Percentiles rank a stretch among this genome's conserved stretches.
These are phyloP conservation scores for Sebastes cheni DNA, from an alignment of 2,797 vertebrate genomes.

Conservation along the genomic window DNA sequence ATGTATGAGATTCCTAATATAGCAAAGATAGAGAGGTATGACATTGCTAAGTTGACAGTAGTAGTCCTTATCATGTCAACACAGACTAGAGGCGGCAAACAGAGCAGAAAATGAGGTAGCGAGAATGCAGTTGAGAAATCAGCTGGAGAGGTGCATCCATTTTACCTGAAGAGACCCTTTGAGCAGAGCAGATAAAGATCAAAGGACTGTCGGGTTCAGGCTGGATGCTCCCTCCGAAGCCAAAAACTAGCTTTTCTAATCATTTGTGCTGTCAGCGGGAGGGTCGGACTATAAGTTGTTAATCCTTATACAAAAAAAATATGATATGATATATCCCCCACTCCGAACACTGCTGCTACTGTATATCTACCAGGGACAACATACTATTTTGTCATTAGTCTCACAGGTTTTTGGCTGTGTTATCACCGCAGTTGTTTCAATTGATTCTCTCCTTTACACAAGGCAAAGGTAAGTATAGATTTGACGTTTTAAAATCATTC, in stretches of 20 bases:
- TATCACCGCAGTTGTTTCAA: not conserved
- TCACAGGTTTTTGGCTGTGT: not conserved
- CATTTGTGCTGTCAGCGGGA: constrained; percentile 52
- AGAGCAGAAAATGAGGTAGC: constrained; percentile 61
- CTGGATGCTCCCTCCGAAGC: constrained; percentile 45
- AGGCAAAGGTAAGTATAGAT: not conserved
- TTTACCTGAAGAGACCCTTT: constrained; percentile 70
- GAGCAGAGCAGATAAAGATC: constrained; percentile 72
- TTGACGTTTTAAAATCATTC: not conserved
- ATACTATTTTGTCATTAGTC: not conserved
- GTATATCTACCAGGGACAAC: constrained; percentile 10
- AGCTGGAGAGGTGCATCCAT: constrained; percentile 60
- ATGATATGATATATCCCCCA: constrained; percentile 33
- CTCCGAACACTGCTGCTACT: not conserved
- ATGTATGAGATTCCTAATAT: constrained; percentile 21
- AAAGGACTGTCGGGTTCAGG: constrained; percentile 58
- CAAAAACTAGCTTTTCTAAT: constrained; percentile 62
- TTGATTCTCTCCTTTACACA: not conserved
- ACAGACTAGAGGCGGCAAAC: constrained; percentile 60
- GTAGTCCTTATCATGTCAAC: constrained; percentile 70
- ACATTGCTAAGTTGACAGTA: constrained; percentile 43
- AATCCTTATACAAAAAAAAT: constrained; percentile 48
- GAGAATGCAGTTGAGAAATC: constrained; percentile 48
- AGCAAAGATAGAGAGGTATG: constrained; percentile 13
- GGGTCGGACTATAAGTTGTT: constrained; percentile 54